Base-by-base conservation (phyloP, 2,113 vertebrate species). In the Clarias macrocephalus region DNA sequence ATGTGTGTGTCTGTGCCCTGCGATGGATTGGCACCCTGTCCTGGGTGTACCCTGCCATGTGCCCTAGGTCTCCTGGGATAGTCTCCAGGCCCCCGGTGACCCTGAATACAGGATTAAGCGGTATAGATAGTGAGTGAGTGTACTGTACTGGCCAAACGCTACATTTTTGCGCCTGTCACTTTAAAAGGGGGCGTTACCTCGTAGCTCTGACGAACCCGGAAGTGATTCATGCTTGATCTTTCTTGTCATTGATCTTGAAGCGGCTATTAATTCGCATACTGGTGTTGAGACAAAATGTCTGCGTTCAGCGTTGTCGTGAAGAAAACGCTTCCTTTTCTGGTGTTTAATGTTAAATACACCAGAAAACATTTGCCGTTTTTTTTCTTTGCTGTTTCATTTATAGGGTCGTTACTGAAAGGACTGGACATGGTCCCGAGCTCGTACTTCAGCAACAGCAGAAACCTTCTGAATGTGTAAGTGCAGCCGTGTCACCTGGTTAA, bases 381-480 rank as follows among this genome's bases (percentile, higher is more conserved):
- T 0, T 95, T 99, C 85, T 3, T 94, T 52, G 16, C 91, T 0
- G 85, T 95, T 65, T 95, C 94, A 16, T 1, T 95, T 9, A 87
- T 88, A 60, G 98, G 97, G 0, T 99, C 97, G 0, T 0, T 94
- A 0, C 72, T 97, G 28, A 98, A 98, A 89, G 94, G 94, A 37
- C 60, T 95, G 56, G 91, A 95, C 9, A 92, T 96, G 52, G 93
- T 97, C 13, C 96, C 97, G 56, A 92, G 95, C 76, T 92, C 95
- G 2, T 97, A 97, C 89, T 94, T 98, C 89, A 95, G 96, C 93
- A 95, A 95, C 95, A 97, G 95, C 90, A 95, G 90, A 91, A 99
- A 98, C 91, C 57, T 94, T 88, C 85, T 99, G 57, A 99, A 98
- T 83, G 85, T 97, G 98, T 98, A 93, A 98, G 98, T 95, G 86